These are phyloP conservation scores for Tipula lateralis DNA, from an alignment of 2,888 invertebrate genomes.

Conservation along the genomic window DNA sequence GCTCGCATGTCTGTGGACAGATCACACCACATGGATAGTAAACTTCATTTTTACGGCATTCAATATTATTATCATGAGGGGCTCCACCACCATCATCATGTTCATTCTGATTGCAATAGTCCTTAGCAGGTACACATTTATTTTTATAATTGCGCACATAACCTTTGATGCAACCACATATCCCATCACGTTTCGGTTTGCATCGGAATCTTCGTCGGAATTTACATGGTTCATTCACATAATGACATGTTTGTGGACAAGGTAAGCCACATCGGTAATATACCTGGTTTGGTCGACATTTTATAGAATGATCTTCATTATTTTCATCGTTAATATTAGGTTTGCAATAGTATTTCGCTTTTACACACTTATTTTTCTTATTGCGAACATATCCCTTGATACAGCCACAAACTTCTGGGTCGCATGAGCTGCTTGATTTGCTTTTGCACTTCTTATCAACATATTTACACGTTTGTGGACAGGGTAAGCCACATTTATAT, in stretches of 20 bases:
- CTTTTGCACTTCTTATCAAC: neutral
- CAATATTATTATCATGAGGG: too few relatives aligned
- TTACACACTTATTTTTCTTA: neutral
- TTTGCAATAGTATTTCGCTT: neutral
- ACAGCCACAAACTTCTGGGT: neutral
- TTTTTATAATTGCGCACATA: neutral
- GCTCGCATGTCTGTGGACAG: neutral
- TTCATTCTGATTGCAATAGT: neutral
- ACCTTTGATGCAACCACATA: neutral
- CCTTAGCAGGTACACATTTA: neutral
- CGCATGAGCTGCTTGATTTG: neutral
- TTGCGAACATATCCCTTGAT: neutral
- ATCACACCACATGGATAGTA: neutral
- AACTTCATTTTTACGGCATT: neutral
- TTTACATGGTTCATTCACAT: neutral
- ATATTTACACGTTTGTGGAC: neutral
- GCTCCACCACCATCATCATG: neutral
- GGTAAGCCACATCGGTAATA: neutral
- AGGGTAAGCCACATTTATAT: neutral
- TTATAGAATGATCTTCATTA: neutral
- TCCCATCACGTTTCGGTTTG: neutral
- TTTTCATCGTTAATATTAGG: neutral
- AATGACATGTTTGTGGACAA: neutral
- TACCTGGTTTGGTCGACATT: neutral
- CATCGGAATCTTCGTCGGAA: neutral